Conservation (phyloP, 2,113 vertebrate species). For the Alethe diademata region DNA sequence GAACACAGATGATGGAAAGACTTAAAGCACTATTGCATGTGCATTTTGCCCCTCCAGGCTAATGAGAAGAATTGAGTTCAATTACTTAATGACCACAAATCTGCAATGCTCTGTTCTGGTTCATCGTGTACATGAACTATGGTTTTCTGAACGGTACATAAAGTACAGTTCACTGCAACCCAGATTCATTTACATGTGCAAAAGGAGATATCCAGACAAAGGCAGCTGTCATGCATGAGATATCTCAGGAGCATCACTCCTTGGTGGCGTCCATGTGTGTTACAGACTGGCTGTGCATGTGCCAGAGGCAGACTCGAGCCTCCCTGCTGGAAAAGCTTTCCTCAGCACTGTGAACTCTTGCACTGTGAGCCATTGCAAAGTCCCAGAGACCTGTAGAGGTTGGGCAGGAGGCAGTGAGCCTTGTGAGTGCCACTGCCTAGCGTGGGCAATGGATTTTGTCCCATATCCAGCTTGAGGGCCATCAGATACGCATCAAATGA, state of each 20-base stretch:
- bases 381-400: neutral
- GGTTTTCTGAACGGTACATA: neutral
- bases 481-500: neutral
- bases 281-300: neutral
- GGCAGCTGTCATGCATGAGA: neutral
- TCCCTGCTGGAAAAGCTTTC: neutral
- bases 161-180: neutral
- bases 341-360: neutral
- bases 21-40: neutral
- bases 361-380: neutral
- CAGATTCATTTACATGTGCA: neutral
- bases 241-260: neutral
- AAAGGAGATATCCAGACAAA: neutral
- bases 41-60: neutral
- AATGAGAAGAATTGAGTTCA: neutral
- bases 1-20: neutral
- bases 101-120: neutral
- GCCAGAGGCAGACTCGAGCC: neutral
- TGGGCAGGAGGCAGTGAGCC: neutral
- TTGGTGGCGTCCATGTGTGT: rapidly evolving
- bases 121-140: neutral
- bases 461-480: neutral
- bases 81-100: neutral
- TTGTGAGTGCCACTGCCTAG: neutral
- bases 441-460: neutral